Evolutionary conservation across 2,797 vertebrate genomes (phyloP), one percentile per base, ranked within the genome.

Genomic region (Discoglossus pictus): DNA sequence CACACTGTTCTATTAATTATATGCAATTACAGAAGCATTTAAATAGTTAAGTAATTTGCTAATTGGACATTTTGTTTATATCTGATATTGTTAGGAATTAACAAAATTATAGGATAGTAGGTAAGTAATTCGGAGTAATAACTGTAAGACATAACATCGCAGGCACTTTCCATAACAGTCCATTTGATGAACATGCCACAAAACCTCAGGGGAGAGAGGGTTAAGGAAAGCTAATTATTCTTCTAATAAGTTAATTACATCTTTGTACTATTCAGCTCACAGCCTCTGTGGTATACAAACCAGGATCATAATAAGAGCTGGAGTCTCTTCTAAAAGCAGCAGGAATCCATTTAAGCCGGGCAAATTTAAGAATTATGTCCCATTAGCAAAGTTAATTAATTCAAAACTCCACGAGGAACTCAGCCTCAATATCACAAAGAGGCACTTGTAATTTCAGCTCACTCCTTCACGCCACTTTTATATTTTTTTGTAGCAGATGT

Each of bases 361-460:
- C 25, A 60, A 52, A 68, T 51, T 7, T 31, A 46, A 53, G 55
- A 60, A 59, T 59, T 61, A 60, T 68, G 65, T 44, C 47, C 36
- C 47, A 68, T 60, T 53, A 68, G 56, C 39, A 15, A 1, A 12
- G 2, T 40, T 67, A 67, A 67, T 67, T 67, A 52, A 53, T 36
- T 53, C 36, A 18, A 17, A 44, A 53, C 39, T 61, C 25, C 6
- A 13, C 44, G 47, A 52, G 65, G 46, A 59, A 25, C 46, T 34
- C 54, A 64, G 17, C 16, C 17, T 53, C 35, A 58, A 39, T 47
- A 31, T 66, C 52, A 67, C 64, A 67, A 59, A 16, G 53, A 67
- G 48, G 12, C 11, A 2, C 42, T 11, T 4, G 20, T 27, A 58
- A 48, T 48, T 54, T 11, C 11, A n/a, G 4, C 27, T 31, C 27